Conservation (phyloP, 2,113 vertebrate genomes). For the Lepisosteus oculatus region DNA sequence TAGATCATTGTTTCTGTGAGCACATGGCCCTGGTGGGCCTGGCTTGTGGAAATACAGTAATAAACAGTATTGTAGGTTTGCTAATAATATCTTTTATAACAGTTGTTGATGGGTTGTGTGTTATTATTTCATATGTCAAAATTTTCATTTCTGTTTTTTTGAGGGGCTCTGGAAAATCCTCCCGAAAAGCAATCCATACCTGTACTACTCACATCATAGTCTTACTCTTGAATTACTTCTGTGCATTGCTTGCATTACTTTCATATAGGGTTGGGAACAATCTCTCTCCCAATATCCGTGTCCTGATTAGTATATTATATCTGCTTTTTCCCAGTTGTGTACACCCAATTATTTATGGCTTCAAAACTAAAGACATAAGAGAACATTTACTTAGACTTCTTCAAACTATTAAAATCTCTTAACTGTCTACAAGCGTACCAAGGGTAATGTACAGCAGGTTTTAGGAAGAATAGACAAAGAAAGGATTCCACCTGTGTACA, state of each 20-base stretch:
- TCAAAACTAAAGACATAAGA: constrained; percentile 10
- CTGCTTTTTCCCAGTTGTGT: not conserved
- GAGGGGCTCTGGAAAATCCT: constrained; percentile 27
- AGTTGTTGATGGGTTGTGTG: constrained; percentile 27
- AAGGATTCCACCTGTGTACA: too few relatives aligned
- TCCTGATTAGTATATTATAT: not conserved
- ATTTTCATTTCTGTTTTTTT: constrained; percentile 43
- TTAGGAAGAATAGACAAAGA: too few relatives aligned
- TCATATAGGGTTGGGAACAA: not conserved
- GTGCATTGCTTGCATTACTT: not conserved
- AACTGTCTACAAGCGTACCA: too few relatives aligned
- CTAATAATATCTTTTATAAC: constrained; percentile 13
- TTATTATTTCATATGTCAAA: constrained; percentile 47
- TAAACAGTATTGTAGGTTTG: constrained; percentile 23
- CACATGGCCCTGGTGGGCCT: constrained; percentile 17
- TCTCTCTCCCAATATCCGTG: not conserved
- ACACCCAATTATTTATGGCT: not conserved
- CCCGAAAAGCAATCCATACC: constrained; percentile 52
- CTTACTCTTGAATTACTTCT: constrained; percentile 17
- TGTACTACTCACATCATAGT: constrained; percentile 60
- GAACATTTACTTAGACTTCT: not conserved
- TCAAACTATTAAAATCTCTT: too few relatives aligned
- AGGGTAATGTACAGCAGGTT: too few relatives aligned
- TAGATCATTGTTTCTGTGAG: constrained; percentile 32
- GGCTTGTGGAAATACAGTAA: constrained; percentile 10